phyloP scores from a whole-genome alignment of 2,888 invertebrate species.

The Sinotaia quadrata region DNA sequence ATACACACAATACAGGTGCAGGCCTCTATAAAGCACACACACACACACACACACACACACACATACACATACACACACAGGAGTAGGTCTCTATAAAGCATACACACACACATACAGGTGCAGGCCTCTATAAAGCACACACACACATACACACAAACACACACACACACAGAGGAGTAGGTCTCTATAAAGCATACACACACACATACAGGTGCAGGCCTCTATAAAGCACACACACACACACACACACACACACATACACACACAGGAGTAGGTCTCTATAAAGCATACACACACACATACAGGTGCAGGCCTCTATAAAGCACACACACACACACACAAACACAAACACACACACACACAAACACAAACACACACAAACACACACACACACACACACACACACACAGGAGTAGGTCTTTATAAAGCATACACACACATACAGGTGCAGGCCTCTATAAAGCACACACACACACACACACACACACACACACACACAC shows the following conservation, averaged over 20 bases:
- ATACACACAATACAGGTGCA: background rate
- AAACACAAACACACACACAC: background rate
- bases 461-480: too few relatives aligned
- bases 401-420: too few relatives aligned
- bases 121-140: conserved; percentile 4
- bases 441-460: too few relatives aligned
- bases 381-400: too few relatives aligned
- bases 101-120: conserved; percentile 3
- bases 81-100: background rate
- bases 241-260: background rate
- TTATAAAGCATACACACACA: too few relatives aligned
- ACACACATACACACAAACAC: background rate
- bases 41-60: conserved; percentile 11
- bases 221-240: conserved; percentile 4
- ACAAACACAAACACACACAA: background rate
- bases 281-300: background rate
- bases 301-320: background rate
- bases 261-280: background rate
- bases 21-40: background rate
- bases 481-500: too few relatives aligned
- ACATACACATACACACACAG: background rate
- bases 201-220: conserved; percentile 13
- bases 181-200: too few relatives aligned
- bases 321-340: background rate
- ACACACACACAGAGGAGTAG: background rate